phyloP scores from a whole-genome alignment of 1,140 invertebrate genomes.

The Leucophenga varia region DNA sequence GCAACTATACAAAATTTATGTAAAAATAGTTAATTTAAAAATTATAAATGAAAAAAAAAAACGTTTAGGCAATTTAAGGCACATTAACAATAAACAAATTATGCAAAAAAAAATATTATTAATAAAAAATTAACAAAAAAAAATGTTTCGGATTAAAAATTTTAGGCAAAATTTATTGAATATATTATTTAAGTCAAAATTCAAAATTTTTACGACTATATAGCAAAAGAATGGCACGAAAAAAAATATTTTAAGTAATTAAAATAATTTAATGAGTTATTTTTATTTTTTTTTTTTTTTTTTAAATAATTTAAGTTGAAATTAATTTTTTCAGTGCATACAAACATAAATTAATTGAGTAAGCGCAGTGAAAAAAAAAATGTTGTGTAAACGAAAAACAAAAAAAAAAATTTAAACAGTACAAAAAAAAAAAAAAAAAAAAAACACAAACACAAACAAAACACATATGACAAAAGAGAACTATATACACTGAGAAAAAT shows the following conservation, averaged over 20 bases:
- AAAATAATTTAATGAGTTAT: neutral
- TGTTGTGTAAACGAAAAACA: too few species aligned
- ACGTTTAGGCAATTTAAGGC: conserved; percentile 56
- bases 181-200: conserved; percentile 38
- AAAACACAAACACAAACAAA: too few species aligned
- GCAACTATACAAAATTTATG: conserved; percentile 45
- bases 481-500: conserved; percentile 14
- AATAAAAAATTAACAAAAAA: conserved; percentile 10
- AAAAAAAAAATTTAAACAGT: too few species aligned
- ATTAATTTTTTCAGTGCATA: too few species aligned
- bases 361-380: too few species aligned
- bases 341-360: too few species aligned
- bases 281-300: neutral
- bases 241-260: conserved; percentile 1
- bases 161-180: conserved; percentile 51
- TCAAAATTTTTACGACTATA: conserved; percentile 20
- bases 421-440: too few species aligned
- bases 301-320: too few species aligned
- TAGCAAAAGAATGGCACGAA: neutral
- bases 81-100: conserved; percentile 53
- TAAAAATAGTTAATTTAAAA: conserved; percentile 50
- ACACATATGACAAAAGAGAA: conserved; percentile 6
- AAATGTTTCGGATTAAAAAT: conserved; percentile 21
- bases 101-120: conserved; percentile 23
- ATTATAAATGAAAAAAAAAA: conserved; percentile 24